Evolutionary conservation across 2,888 invertebrate genomes (phyloP), one percentile per base, ranked within the genome.

Genomic region (Calliphora vomitoria): DNA sequence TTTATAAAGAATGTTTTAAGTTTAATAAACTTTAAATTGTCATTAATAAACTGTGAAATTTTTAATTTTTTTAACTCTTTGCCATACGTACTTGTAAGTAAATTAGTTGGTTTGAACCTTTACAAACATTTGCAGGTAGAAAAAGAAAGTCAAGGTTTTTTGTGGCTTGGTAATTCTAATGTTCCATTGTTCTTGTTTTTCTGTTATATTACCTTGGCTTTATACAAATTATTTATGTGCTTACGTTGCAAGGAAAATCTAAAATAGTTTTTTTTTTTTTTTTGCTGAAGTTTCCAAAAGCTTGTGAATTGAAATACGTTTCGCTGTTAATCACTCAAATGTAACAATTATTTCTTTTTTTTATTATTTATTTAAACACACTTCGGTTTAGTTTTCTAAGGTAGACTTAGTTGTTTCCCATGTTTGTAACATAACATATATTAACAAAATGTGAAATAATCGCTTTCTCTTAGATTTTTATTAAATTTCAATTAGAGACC

Each of bases 131-230:
- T 64, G 1, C 18, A 35, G 41, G 13, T 44, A 13, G 44, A 41
- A 66, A 20, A 66, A 66, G 41, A 66, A 66, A 66, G 20, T 41
- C 66, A 66, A 44, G 66, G 20, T 66, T 44, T 64, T 35, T 44
- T 41, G 18, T 64, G 11, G 11, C 38, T 64, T 35, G n/a, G 3
- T 20, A 35, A 8, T 60, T 31, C 31, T 60, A 58, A 25, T 35
- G 35, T 15, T 35, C 2, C 1, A 4, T 35, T 35, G 35, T 60
- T 55, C 10, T 55, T 55, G 18, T 55, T 55, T 55, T 18, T 18
- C 10, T 13, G 3, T 15, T 60, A 8, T 35, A 25, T n/a, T 66
- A 41, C 20, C 18, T 66, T 66, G 8, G n/a, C 8, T 64, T 64
- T 38, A 62, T 11, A 41, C 18, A 38, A 38, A 38, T 58, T 5